Evolutionary conservation across 1,140 invertebrate species (phyloP).

Genomic region (Musca domestica): DNA sequence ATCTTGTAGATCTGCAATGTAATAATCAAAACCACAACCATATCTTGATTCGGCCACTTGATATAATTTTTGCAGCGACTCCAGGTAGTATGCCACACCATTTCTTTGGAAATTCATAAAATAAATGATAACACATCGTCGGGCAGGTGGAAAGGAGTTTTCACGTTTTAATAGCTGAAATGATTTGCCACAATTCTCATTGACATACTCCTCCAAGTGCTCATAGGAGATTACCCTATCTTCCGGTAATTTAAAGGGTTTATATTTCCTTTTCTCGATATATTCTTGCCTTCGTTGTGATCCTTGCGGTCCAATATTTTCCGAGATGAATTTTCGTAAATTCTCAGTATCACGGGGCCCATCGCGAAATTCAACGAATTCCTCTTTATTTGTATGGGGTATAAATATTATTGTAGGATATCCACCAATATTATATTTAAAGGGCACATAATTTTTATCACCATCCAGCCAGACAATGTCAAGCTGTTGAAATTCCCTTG

Average conservation of each 20-base stretch:
- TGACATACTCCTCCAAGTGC: neutral
- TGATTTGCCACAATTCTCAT: neutral
- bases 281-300: neutral
- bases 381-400: neutral
- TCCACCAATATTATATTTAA: constrained; percentile 5
- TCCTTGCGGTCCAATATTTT: neutral
- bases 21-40: neutral
- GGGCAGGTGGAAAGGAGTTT: too few relatives aligned
- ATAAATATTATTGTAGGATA: constrained; percentile 20
- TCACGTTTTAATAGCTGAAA: neutral
- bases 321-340: neutral
- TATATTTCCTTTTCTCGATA: too few relatives aligned
- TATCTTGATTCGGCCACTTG: neutral
- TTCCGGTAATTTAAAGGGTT: neutral
- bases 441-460: constrained; percentile 19
- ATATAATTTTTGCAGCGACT: neutral
- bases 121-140: neutral
- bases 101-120: constrained; percentile 9
- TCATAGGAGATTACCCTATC: neutral
- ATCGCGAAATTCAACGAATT: neutral
- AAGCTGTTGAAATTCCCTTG: neutral
- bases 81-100: neutral
- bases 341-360: neutral
- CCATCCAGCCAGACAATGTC: constrained; percentile 13
- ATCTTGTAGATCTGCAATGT: neutral